Base-by-base conservation (phyloP, 2,113 vertebrate species). In the Catharus fuscescens region DNA sequence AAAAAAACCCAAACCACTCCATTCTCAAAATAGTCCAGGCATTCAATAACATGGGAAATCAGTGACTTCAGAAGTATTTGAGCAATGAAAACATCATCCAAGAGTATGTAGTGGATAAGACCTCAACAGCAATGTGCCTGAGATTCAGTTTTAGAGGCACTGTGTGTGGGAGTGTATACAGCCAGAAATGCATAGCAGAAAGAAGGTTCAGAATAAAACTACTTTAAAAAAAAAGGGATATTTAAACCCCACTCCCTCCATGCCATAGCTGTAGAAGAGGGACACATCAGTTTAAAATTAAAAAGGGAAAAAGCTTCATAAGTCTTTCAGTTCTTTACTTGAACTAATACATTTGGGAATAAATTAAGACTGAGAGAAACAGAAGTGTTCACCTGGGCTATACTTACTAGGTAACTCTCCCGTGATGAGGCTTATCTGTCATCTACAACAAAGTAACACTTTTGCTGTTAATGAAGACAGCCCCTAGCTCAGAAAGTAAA, bases 391-490 rank as follows among this genome's bases (percentile, higher is more conserved):
- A 98, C 98, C 98, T 98, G 97, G 98, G 98, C 98, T 98, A 98
- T 99, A 99, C 98, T 99, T 98, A 99, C 99, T 98, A 99, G 98
- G 98, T 98, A 98, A 98, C 98, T 98, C 98, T 97, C 98, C 98
- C 98, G 96, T 98, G 98, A 98, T 98, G 98, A 98, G 98, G 98
- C 98, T 98, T 98, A 98, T 98, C 97, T 98, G 98, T 98, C 99
- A 98, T 98, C 98, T 98, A 99, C 98, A 98, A 99, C 98, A 99
- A 98, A 99, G 99, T 98, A 98, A 99, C 98, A 98, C 98, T 98
- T 98, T 97, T 98, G 98, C 98, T 98, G 98, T 98, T 98, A 98
- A 97, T 92, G 96, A 99, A 98, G 98, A 98, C 98, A 98, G 98
- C 98, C 98, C 97, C 98, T 97, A 96, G 97, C 97, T 97, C 97